phyloP scores from a whole-genome alignment of 2,888 invertebrate genomes.

The Lycocerus yunnanus region DNA sequence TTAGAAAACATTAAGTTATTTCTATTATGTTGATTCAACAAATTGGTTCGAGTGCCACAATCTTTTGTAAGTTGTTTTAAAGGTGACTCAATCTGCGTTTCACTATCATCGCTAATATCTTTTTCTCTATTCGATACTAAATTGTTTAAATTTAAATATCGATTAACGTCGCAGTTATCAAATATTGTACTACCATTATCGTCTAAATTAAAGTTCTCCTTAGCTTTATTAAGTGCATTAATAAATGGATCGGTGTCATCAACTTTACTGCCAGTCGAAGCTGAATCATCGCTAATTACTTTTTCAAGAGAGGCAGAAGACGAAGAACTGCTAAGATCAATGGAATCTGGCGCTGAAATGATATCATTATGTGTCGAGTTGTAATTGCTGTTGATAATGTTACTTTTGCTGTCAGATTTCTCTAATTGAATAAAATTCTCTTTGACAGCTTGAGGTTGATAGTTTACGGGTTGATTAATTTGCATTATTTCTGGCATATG shows the following conservation, averaged over 20 bases:
- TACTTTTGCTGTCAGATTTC: not conserved
- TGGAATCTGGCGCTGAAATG: not conserved
- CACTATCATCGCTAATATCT: not conserved
- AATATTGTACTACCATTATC: not conserved
- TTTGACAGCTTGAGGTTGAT: not conserved
- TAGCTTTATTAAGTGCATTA: slow-evolving; percentile 1
- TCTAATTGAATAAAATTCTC: not conserved
- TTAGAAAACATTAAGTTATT: not conserved
- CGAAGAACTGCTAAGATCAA: not conserved
- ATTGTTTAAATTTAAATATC: slow-evolving; percentile 2
- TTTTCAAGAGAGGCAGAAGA: not conserved
- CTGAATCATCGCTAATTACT: not conserved
- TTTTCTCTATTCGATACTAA: not conserved
- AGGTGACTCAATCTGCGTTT: not conserved
- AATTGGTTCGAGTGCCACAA: not conserved
- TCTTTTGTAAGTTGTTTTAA: not conserved
- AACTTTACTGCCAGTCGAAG: not conserved
- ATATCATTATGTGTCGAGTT: not conserved
- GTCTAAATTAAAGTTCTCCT: not conserved
- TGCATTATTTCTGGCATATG: not conserved
- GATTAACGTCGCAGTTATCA: not conserved
- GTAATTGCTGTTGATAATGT: not conserved
- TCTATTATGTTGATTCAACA: not conserved
- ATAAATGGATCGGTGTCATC: slow-evolving; percentile 2
- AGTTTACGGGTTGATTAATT: not conserved